A percentile compares a stretch with the other conserved stretches of the same genome.
Conservation (phyloP, 2,797 vertebrate species). For the Sebastolobus alascanus region DNA sequence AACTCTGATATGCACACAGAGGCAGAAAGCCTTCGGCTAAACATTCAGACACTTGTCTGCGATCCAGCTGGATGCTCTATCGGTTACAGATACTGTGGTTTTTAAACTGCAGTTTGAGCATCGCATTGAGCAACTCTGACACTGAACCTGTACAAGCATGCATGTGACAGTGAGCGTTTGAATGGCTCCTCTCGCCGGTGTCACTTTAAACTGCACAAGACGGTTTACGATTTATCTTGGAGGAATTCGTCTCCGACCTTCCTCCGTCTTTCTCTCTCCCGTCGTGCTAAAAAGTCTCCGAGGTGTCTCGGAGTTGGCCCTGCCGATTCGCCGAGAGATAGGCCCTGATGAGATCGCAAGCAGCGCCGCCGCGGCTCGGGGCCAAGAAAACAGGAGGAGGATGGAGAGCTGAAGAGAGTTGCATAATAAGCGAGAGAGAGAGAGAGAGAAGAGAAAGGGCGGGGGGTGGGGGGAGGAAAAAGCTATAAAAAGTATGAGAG, state of each 20-base stretch:
- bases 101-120: not conserved
- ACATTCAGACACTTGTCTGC: constrained; percentile 6
- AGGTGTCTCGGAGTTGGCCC: constrained; percentile 57
- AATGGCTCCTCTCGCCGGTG: constrained; percentile 1
- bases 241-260: constrained; percentile 60
- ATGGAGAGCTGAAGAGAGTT: constrained; percentile 29
- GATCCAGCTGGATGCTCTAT: not conserved
- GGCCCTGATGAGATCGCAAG: constrained; percentile 65
- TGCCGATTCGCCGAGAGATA: constrained; percentile 64
- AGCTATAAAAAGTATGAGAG: constrained; percentile 34
- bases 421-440: constrained; percentile 41
- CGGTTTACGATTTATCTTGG: constrained; percentile 25
- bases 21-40: not conserved
- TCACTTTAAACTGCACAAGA: constrained; percentile 55
- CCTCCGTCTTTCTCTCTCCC: constrained; percentile 33
- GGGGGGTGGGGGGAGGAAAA: not conserved
- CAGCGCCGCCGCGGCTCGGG: constrained; percentile 28
- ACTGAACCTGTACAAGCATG: constrained; percentile 7
- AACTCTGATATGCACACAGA: not conserved
- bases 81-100: constrained; percentile 9
- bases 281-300: constrained; percentile 45
- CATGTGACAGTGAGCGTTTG: not conserved
- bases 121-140: not conserved
- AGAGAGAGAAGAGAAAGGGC: too few relatives aligned
- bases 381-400: constrained; percentile 48